Evolutionary conservation across 2,888 invertebrate genomes (phyloP).

Genomic region (Tipula confusa): DNA sequence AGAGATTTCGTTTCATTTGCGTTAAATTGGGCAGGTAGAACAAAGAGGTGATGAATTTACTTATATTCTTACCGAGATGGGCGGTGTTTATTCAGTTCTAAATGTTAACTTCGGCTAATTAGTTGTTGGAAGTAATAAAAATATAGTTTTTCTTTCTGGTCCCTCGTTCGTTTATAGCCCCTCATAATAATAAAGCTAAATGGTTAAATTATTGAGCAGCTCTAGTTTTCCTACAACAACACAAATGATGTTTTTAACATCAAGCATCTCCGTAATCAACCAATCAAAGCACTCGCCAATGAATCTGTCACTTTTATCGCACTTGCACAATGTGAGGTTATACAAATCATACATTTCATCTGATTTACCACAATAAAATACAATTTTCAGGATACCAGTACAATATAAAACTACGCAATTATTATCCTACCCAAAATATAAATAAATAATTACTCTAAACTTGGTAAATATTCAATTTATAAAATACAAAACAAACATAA

Average conservation of each 20-base stretch:
- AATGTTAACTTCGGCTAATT: no score
- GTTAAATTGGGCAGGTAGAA: no score
- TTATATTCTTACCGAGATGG: no score
- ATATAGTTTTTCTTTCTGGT: no score
- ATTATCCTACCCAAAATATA: neutral
- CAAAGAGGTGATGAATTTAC: no score
- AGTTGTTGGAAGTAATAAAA: no score
- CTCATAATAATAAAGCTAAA: no score
- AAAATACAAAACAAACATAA: conserved; percentile 13
- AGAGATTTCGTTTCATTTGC: no score
- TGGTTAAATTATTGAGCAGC: no score
- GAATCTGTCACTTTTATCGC: neutral
- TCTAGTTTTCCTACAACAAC: neutral
- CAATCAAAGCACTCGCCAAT: neutral
- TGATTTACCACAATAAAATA: neutral
- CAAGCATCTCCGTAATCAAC: neutral
- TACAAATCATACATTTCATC: neutral
- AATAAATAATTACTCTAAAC: neutral
- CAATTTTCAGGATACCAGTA: neutral
- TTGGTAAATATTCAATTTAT: neutral
- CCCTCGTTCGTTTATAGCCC: no score
- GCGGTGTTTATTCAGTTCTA: no score
- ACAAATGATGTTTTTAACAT: neutral
- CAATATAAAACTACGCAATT: neutral
- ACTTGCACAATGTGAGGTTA: neutral